Evolutionary conservation across 2,797 vertebrate genomes (phyloP).

Genomic region (Rhodeus uyekii): DNA sequence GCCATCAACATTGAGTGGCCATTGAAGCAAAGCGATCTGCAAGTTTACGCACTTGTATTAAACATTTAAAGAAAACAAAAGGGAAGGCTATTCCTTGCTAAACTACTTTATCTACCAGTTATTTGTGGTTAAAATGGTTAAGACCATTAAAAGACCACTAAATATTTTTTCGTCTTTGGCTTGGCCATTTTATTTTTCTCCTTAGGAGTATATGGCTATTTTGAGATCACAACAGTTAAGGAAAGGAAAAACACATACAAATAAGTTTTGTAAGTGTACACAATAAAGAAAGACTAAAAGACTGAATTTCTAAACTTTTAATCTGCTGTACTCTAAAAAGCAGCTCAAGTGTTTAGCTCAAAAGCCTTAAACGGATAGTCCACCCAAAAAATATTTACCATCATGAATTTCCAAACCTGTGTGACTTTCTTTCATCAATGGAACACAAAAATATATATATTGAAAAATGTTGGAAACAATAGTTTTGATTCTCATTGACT

Average conservation of each 20-base stretch:
- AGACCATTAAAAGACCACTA: not conserved
- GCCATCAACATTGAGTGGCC: not conserved
- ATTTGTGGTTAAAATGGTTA: not conserved
- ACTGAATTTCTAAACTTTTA: not conserved
- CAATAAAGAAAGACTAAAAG: not conserved
- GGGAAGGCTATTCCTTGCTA: no score
- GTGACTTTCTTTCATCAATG: not conserved
- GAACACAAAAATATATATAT: not conserved
- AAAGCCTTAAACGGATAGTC: no score
- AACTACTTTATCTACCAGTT: not conserved
- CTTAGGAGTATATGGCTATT: not conserved
- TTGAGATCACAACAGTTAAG: not conserved
- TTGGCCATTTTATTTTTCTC: no score
- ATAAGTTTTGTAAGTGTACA: not conserved
- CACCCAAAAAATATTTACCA: not conserved
- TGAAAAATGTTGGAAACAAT: not conserved
- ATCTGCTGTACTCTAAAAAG: not conserved
- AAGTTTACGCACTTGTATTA: not conserved
- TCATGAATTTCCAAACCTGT: not conserved
- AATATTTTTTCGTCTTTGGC: not conserved
- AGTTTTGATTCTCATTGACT: not conserved
- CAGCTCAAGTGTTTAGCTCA: not conserved
- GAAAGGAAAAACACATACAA: not conserved
- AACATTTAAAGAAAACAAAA: not conserved
- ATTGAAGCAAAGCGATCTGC: no score